These are phyloP conservation scores for Protobothrops mucrosquamatus DNA, from an alignment of 2,113 vertebrate species.

Conservation along the genomic window DNA sequence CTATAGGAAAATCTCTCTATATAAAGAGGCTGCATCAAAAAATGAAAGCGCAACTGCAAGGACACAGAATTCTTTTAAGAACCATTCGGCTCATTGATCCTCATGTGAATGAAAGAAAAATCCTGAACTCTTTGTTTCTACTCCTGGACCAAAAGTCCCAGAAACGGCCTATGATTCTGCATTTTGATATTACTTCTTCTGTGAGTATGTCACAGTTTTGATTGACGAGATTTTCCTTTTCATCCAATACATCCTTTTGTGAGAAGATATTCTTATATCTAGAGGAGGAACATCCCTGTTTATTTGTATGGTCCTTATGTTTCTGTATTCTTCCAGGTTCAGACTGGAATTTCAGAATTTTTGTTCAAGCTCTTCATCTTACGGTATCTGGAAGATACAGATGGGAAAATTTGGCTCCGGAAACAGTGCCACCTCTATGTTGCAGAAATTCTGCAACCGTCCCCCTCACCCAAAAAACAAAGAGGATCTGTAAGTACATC, in stretches of 20 bases:
- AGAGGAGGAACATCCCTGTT: neutral
- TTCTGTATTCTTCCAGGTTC: conserved; percentile 73
- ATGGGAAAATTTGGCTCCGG: conserved; percentile 88
- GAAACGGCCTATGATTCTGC: conserved; percentile 77
- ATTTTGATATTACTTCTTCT: conserved; percentile 91
- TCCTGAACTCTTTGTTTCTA: conserved; percentile 75
- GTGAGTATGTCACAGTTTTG: conserved; percentile 67
- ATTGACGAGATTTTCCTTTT: neutral
- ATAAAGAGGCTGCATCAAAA: conserved; percentile 79
- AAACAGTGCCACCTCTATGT: conserved; percentile 82
- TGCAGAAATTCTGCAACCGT: conserved; percentile 80
- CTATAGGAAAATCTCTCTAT: conserved; percentile 90
- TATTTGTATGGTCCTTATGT: neutral
- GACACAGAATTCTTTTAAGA: conserved; percentile 61
- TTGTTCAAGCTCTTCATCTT: conserved; percentile 91
- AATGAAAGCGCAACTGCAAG: conserved; percentile 54
- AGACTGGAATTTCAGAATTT: conserved; percentile 82
- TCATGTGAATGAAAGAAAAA: conserved; percentile 79
- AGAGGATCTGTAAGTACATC: conserved; percentile 64
- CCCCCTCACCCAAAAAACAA: conserved; percentile 46
- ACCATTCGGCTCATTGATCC: conserved; percentile 83
- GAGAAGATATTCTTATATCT: neutral
- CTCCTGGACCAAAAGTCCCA: conserved; percentile 65
- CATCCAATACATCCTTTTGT: neutral
- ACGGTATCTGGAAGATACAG: conserved; percentile 79